Evolutionary conservation across 2,888 invertebrate genomes (phyloP), one percentile per base, ranked within the genome.

Genomic region (Capitulum mitella): DNA sequence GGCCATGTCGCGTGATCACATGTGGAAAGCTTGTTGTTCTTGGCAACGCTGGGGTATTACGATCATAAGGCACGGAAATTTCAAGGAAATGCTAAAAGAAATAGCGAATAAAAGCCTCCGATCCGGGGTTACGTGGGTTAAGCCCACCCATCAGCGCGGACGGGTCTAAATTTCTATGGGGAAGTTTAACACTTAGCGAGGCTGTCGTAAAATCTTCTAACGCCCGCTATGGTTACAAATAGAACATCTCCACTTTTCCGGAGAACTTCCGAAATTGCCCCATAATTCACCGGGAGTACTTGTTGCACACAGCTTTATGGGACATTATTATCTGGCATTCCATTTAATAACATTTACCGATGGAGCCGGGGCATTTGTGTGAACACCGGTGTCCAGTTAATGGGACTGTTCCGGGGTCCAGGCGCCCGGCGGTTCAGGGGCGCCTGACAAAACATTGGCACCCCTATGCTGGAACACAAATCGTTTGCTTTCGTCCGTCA

Each of bases 311-410:
- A 26, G 14, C 12, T 70, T 70, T 70, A 70, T 70, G 70, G 70
- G 40, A 26, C 70, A 70, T 70, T 70, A 70, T 70, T 40, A 64
- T 64, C 64, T 34, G 64, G 34, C 64, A 64, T 64, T 29, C 64
- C 64, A 64, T 64, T 64, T 64, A 64, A 64, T 64, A 64, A 64
- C 64, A 64, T 64, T 64, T 64, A 64, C 64, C 34, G 64, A 64
- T 64, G 64, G 64, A 16, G 64, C 34, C 34, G 64, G 19, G 34
- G 32, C 64, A 34, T 64, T 64, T 64, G 19, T 16, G 29, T 34
- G 29, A 64, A 34, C 64, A 64, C 64, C 64, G 34, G 34, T 64
- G 64, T 64, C 64, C 64, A 34, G 64, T 5, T 32, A 64, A 64
- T 64, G 64, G 64, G 19, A 14, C 19, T 2, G 16, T 34, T 34